Evolutionary conservation across 2,888 invertebrate species (phyloP).

Genomic region (Phanerotoma sp.): DNA sequence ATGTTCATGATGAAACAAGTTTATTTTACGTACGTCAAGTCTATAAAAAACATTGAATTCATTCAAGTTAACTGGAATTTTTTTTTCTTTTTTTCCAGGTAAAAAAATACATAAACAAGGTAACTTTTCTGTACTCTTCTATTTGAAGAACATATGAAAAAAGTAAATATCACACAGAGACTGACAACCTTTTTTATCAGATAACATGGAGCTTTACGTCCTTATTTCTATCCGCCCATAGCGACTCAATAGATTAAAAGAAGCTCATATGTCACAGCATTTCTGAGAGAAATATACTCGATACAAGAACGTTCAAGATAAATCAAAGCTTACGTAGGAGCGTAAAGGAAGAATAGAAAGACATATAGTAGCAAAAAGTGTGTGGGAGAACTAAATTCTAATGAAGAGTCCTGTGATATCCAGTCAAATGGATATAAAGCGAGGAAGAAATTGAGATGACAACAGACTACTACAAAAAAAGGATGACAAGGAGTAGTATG

Average conservation of each 20-base stretch:
- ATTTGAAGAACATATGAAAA: no score
- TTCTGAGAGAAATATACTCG: background rate
- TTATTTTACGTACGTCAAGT: no score
- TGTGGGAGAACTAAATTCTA: background rate
- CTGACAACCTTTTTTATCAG: background rate
- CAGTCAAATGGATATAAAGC: background rate
- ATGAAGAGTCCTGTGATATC: background rate
- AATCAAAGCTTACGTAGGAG: background rate
- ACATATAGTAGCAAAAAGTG: slow-evolving; percentile 1
- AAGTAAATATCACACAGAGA: no score
- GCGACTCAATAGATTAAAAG: no score
- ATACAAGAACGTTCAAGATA: background rate
- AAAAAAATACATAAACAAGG: no score
- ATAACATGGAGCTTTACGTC: background rate
- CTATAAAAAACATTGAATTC: no score
- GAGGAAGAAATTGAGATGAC: slow-evolving; percentile 1
- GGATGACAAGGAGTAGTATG: background rate
- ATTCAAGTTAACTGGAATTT: no score
- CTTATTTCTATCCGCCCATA: background rate
- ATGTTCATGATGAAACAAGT: no score
- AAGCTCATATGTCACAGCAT: no score
- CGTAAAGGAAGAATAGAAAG: background rate
- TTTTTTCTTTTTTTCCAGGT: no score
- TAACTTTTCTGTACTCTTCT: no score
- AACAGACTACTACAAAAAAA: background rate